Conservation (phyloP, 1,140 invertebrate genomes). For the Pachypsylla venusta region DNA sequence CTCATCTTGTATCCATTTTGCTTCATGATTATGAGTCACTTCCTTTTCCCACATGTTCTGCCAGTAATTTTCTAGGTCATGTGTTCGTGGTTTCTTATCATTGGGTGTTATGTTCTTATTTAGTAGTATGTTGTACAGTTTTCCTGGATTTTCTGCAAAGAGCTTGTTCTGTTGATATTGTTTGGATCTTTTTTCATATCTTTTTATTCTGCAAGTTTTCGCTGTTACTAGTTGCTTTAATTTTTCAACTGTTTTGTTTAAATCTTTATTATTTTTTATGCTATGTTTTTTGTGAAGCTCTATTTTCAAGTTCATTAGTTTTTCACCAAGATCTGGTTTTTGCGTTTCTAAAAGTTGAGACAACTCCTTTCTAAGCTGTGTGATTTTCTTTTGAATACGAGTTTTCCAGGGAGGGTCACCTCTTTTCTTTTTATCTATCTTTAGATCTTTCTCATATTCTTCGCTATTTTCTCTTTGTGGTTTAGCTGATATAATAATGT, state of each 20-base stretch:
- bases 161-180: not conserved
- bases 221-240: not conserved
- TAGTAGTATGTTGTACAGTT: not conserved
- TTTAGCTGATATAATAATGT: too few species aligned
- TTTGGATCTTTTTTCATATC: not conserved
- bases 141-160: not conserved
- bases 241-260: not conserved
- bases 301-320: not conserved
- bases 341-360: not conserved
- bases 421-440: not conserved
- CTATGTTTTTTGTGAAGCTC: not conserved
- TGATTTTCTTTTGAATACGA: not conserved
- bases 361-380: not conserved
- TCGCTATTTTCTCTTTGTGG: not conserved
- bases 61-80: not conserved
- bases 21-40: not conserved
- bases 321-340: not conserved
- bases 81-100: not conserved
- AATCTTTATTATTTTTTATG: not conserved
- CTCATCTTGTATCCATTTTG: not conserved
- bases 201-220: slow-evolving; percentile 2
- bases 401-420: not conserved
- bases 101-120: not conserved
- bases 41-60: not conserved
- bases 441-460: too few species aligned